phyloP scores from a whole-genome alignment of 2,797 vertebrate species.

The Pteronotus mesoamericanus region DNA sequence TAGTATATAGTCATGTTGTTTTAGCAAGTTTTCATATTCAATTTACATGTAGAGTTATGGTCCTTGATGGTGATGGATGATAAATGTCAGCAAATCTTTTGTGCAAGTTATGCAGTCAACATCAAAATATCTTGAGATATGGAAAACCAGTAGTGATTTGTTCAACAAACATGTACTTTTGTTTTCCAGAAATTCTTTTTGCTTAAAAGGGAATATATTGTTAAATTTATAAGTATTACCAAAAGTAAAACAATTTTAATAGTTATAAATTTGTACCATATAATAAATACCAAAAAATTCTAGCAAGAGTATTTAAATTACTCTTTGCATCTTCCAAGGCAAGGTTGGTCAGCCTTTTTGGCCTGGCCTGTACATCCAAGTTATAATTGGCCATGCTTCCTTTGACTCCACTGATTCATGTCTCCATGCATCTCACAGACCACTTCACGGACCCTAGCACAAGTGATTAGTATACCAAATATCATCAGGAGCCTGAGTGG shows the following conservation, averaged over 20 bases:
- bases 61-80: background rate
- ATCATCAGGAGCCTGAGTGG: background rate
- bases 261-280: background rate
- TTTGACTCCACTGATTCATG: background rate
- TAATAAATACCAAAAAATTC: background rate
- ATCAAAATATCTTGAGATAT: background rate
- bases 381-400: background rate
- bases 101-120: background rate
- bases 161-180: background rate
- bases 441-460: background rate
- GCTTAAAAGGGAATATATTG: background rate
- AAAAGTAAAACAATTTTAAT: background rate
- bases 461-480: background rate
- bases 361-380: background rate
- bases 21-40: background rate
- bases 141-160: background rate
- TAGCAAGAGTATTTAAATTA: background rate
- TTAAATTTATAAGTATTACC: background rate
- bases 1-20: background rate
- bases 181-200: slow-evolving; percentile 25
- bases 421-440: background rate
- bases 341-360: background rate
- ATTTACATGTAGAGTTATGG: background rate
- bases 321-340: background rate
- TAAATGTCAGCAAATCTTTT: background rate